Conservation (phyloP, 1,140 invertebrate species). For the Drosophila albomicans region DNA sequence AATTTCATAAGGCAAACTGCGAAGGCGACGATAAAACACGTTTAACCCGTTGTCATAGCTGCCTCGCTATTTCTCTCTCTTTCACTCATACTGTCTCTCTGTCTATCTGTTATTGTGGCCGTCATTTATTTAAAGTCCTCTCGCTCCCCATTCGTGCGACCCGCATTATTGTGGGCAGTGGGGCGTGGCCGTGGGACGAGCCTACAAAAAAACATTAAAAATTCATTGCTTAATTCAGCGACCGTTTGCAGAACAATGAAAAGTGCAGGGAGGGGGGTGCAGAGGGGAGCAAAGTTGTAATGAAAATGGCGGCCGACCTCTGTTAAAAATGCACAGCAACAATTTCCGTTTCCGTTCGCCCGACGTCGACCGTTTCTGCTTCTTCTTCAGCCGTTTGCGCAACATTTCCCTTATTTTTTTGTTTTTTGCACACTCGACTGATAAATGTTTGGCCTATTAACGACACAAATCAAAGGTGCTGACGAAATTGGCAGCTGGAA, state of each 20-base stretch:
- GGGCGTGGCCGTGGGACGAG: constrained; percentile 2
- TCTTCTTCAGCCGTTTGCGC: constrained; percentile 14
- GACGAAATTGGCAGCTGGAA: constrained; percentile 5
- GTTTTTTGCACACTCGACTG: neutral
- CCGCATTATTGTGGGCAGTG: constrained; percentile 1
- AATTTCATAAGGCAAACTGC: constrained; percentile 37
- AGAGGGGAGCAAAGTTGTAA: constrained; percentile 30
- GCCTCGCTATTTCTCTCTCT: neutral
- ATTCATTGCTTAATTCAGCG: constrained; percentile 67
- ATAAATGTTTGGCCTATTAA: constrained; percentile 67
- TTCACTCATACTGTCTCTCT: neutral
- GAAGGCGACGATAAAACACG: constrained; percentile 39
- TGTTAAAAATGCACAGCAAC: constrained; percentile 80
- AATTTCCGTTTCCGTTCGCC: constrained; percentile 77
- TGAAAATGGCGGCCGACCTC: constrained; percentile 63
- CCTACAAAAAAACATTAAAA: constrained; percentile 61
- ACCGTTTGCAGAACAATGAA: constrained; percentile 5
- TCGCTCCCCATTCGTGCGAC: neutral
- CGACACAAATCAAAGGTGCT: constrained; percentile 53
- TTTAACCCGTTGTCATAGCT: constrained; percentile 32
- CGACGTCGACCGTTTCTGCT: constrained; percentile 47
- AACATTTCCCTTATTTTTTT: neutral
- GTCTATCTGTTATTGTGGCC: neutral
- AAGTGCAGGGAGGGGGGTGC: neutral
- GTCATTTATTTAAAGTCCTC: constrained; percentile 36